Evolutionary conservation across 2,888 invertebrate species (phyloP).

Genomic region (Ptychoptera contaminata): DNA sequence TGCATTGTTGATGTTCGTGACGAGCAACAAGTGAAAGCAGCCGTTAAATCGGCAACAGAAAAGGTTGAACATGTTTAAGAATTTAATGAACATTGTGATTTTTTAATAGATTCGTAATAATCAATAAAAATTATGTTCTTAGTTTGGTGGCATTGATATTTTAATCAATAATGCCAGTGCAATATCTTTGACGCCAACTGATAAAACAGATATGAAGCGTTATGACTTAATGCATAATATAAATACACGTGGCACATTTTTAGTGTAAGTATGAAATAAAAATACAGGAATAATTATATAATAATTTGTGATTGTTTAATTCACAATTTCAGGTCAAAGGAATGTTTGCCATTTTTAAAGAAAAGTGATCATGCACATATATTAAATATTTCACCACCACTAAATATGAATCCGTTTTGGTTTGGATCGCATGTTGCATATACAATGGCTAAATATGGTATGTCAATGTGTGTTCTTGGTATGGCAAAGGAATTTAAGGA

Average conservation of each 20-base stretch:
- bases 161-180: constrained; percentile 94
- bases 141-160: constrained; percentile 92
- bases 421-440: constrained; percentile 84
- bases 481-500: constrained; percentile 88
- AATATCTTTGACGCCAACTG: constrained; percentile 69
- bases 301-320: background rate
- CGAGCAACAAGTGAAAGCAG: constrained; percentile 50
- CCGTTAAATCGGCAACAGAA: constrained; percentile 49
- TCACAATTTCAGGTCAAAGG: constrained; percentile 63
- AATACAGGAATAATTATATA: background rate
- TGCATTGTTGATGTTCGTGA: constrained; percentile 71
- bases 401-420: constrained; percentile 81
- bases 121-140: constrained; percentile 13
- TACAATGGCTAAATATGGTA: constrained; percentile 97
- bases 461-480: constrained; percentile 96
- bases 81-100: constrained; percentile 4
- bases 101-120: background rate
- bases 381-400: constrained; percentile 86
- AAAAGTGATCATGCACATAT: constrained; percentile 86
- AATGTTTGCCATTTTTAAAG: constrained; percentile 72
- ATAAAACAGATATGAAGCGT: constrained; percentile 81
- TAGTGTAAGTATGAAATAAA: constrained; percentile 50
- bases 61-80: constrained; percentile 29
- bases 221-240: constrained; percentile 93
- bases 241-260: constrained; percentile 87